Conservation (phyloP, 2,797 vertebrate genomes). For the Onychomys torridus region DNA sequence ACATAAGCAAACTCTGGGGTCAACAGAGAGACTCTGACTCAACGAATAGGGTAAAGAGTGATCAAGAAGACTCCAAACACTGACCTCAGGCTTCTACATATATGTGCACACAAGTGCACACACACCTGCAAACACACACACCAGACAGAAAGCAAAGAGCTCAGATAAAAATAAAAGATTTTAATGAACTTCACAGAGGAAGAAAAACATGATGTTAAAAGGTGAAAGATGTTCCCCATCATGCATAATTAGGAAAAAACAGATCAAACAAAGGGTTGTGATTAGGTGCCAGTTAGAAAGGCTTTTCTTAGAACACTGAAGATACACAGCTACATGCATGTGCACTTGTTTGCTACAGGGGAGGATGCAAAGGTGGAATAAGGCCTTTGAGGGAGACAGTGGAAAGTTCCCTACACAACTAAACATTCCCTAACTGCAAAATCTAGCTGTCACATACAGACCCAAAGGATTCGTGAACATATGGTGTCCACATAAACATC, state of each 20-base stretch:
- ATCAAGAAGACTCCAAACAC: too few relatives aligned
- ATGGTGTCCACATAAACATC: not conserved
- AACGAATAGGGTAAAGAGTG: not conserved
- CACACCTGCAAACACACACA: not conserved
- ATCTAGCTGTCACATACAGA: not conserved
- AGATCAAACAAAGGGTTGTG: not conserved
- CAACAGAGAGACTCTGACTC: not conserved
- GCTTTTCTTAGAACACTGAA: not conserved
- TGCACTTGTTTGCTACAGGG: not conserved
- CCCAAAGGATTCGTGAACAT: not conserved
- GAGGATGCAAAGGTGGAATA: not conserved
- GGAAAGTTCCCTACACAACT: not conserved
- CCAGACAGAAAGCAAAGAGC: not conserved
- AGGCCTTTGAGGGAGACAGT: not conserved
- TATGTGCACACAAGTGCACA: not conserved
- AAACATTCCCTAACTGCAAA: not conserved
- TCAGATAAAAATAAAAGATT: not conserved
- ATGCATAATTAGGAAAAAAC: not conserved
- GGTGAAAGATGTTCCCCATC: not conserved
- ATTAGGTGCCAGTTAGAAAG: not conserved
- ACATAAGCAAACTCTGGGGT: not conserved
- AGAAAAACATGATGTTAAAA: not conserved
- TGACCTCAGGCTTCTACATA: too few relatives aligned
- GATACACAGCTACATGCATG: not conserved
- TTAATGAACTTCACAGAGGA: not conserved